A percentile compares a stretch with the other conserved stretches of the same genome.
Conservation (phyloP, 2,797 vertebrate genomes). For the Echiichthys vipera region DNA sequence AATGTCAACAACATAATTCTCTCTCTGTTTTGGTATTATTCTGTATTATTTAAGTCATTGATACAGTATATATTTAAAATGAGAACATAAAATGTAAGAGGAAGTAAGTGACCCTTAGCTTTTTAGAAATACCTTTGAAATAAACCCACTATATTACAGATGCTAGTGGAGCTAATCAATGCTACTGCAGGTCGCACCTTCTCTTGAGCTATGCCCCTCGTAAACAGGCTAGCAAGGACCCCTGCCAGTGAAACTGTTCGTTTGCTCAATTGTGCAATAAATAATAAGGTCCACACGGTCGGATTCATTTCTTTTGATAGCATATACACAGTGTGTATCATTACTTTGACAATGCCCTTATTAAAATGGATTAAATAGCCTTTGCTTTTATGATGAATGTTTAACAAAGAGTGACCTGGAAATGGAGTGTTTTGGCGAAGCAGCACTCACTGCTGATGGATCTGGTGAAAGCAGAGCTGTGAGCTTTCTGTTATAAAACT, state of each 20-base stretch:
- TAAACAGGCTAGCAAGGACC: slow-evolving; percentile 14
- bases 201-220: slow-evolving; percentile 9
- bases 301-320: slow-evolving; percentile 2
- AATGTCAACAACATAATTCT: not conserved
- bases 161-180: slow-evolving; percentile 27
- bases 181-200: slow-evolving; percentile 15
- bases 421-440: slow-evolving; percentile 28
- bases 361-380: slow-evolving; percentile 51
- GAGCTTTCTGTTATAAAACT: slow-evolving; percentile 39
- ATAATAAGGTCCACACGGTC: slow-evolving; percentile 31
- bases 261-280: slow-evolving; percentile 39
- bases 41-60: not conserved
- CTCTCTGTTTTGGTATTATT: not conserved
- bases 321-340: slow-evolving; percentile 18
- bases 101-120: not conserved
- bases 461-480: slow-evolving; percentile 12
- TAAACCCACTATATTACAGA: slow-evolving; percentile 7
- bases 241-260: slow-evolving; percentile 27
- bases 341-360: slow-evolving; percentile 35
- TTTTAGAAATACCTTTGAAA: slow-evolving; percentile 4
- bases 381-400: slow-evolving; percentile 37
- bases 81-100: not conserved
- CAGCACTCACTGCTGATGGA: slow-evolving; percentile 29
- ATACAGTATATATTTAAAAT: slow-evolving; percentile 4
- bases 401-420: slow-evolving; percentile 35